Conservation (phyloP, 2,888 invertebrate genomes). For the Melieria picta region DNA sequence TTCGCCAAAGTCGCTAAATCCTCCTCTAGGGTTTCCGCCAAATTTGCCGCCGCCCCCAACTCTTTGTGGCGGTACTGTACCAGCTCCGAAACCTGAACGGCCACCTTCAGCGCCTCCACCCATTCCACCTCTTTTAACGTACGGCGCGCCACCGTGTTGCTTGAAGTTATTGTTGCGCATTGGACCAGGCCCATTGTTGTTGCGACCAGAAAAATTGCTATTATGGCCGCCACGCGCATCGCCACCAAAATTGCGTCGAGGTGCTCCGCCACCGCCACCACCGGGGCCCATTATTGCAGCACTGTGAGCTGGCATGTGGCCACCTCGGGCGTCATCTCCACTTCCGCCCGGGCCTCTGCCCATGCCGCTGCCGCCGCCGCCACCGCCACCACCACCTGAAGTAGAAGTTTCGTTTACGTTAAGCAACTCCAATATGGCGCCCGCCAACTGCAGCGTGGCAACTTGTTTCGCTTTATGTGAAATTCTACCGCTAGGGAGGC, state of each 20-base stretch:
- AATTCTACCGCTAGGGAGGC: conserved; percentile 45
- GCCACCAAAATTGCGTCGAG: conserved; percentile 41
- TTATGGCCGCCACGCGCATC: conserved; percentile 40
- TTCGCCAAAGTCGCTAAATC: conserved; percentile 8
- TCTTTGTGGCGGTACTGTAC: neutral
- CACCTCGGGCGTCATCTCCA: conserved; percentile 1
- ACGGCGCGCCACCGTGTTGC: conserved; percentile 53
- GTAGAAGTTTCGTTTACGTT: conserved; percentile 51
- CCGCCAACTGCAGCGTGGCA: conserved; percentile 46
- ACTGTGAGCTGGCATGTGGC: neutral
- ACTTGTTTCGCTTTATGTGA: conserved; percentile 40
- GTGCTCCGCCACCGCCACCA: conserved; percentile 38
- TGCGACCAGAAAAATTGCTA: conserved; percentile 40
- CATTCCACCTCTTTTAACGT: conserved; percentile 39
- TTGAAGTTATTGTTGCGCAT: conserved; percentile 53
- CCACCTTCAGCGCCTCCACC: conserved; percentile 38
- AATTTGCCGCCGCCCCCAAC: conserved; percentile 9
- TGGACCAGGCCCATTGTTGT: conserved; percentile 51
- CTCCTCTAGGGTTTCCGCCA: conserved; percentile 31
- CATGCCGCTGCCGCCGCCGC: conserved; percentile 36
- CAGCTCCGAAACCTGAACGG: conserved; percentile 17
- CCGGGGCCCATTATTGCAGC: conserved; percentile 14
- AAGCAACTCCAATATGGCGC: conserved; percentile 45
- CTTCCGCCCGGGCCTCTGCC: conserved; percentile 40
- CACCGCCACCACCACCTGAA: conserved; percentile 43